Base-by-base conservation (phyloP, 2,888 invertebrate species). In the Arctia plantaginis region DNA sequence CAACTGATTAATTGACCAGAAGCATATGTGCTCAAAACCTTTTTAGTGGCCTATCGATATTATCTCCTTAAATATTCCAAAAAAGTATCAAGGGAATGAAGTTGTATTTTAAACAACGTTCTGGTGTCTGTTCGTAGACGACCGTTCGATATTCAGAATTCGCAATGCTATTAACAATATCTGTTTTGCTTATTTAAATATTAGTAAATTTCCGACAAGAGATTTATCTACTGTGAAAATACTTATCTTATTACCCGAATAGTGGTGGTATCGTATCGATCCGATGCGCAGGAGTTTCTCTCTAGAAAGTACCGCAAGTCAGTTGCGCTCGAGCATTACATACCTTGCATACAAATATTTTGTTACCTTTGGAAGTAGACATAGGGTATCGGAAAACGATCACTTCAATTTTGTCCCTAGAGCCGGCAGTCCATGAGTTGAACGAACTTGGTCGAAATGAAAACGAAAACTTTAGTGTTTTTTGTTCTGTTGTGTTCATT, bases 251-350 rank as follows among this genome's bases (percentile, higher is more conserved):
- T 62, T 62, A 62, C 72, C 76, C 85, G 88, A 82, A 85, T 85
- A 87, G 88, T 89, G 85, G 90, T 89, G 88, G 88, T 87, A 87
- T 88, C 86, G 88, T 84, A 87, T 85, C 86, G 87, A 88, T 88
- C 82, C 86, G 87, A 82, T 88, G 88, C 90, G 90, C 92, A 90
- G 91, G 93, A 94, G 93, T 96, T 95, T 96, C 96, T 96, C 96
- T 92, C 89, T 93, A 96, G 96, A 96, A 96, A 96, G 96, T 95
- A 92, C 93, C 93, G 92, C 92, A 92, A 92, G 90, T 87, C 90
- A 91, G 93, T 92, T 88, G 90, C 92, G 92, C 77, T 87, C 89
- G 91, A 88, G 91, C 92, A 89, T 86, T 86, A 89, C 92, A 90
- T 89, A 91, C 88, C 93, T 91, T 93, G 95, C 94, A 95, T 95